phyloP scores from a whole-genome alignment of 2,888 invertebrate genomes.

The Portevinia maculata region DNA sequence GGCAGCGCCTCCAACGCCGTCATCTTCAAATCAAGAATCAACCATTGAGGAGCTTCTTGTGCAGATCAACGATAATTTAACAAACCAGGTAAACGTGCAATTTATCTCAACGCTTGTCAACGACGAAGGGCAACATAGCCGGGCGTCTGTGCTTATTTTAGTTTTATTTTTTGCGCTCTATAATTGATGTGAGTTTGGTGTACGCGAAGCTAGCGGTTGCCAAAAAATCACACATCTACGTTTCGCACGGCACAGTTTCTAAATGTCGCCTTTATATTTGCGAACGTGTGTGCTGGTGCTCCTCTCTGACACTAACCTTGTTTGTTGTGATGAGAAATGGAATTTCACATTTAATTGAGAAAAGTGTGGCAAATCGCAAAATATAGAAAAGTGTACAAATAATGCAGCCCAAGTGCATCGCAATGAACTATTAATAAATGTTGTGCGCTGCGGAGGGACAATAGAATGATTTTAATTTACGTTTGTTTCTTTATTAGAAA shows the following conservation, averaged over 20 bases:
- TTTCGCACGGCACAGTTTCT: slow-evolving; percentile 56
- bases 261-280: slow-evolving; percentile 23
- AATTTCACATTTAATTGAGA: slow-evolving; percentile 57
- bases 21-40: slow-evolving; percentile 63
- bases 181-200: slow-evolving; percentile 54
- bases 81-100: slow-evolving; percentile 69
- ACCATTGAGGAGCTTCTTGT: slow-evolving; percentile 78
- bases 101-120: slow-evolving; percentile 23
- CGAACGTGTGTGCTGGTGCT: neutral
- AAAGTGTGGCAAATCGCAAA: slow-evolving; percentile 53
- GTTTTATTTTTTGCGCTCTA: slow-evolving; percentile 3
- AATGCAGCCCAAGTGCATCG: slow-evolving; percentile 33
- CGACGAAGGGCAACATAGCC: slow-evolving; percentile 56
- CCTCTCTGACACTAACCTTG: slow-evolving; percentile 80
- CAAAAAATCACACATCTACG: slow-evolving; percentile 63
- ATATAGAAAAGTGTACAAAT: slow-evolving; percentile 28
- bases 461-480: slow-evolving; percentile 78
- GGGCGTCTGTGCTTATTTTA: slow-evolving; percentile 40
- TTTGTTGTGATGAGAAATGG: slow-evolving; percentile 68
- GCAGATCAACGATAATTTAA: slow-evolving; percentile 79
- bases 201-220: slow-evolving; percentile 25
- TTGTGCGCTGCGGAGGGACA: slow-evolving; percentile 16
- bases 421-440: slow-evolving; percentile 51
- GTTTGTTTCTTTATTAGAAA: slow-evolving; percentile 42
- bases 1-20: slow-evolving; percentile 17